Percentiles rank a stretch among this genome's conserved stretches.
phyloP scores from a whole-genome alignment of 2,797 vertebrate species.

The Protosalanx chinensis region DNA sequence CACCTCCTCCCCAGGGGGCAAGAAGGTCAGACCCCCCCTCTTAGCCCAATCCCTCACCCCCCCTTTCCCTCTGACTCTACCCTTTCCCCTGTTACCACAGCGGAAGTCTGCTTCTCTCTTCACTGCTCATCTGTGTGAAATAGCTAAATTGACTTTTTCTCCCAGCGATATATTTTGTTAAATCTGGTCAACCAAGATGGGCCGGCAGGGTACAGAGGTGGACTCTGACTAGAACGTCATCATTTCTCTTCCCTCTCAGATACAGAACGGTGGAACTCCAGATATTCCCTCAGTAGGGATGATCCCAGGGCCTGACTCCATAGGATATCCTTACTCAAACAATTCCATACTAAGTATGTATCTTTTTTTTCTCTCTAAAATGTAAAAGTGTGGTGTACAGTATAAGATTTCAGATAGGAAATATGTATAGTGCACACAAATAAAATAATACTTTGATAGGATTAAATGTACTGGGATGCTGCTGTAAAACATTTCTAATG shows the following conservation, averaged over 20 bases:
- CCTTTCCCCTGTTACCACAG: neutral
- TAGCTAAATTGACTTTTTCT: neutral
- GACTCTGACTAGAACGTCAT: neutral
- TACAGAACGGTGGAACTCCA: constrained; percentile 90
- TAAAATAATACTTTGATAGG: neutral
- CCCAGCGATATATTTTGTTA: neutral
- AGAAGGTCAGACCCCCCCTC: constrained; percentile 79
- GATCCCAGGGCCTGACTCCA: constrained; percentile 85
- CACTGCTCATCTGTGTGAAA: neutral
- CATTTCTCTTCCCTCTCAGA: constrained; percentile 61
- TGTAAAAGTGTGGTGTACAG: neutral
- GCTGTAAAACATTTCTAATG: too few species aligned
- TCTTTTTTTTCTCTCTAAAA: neutral
- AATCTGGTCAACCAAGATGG: neutral
- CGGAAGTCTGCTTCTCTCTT: constrained; percentile 3
- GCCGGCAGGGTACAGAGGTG: neutral
- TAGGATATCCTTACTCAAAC: constrained; percentile 92
- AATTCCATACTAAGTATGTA: constrained; percentile 93
- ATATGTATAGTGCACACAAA: neutral
- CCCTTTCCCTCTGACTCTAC: too few species aligned
- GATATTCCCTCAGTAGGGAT: constrained; percentile 86
- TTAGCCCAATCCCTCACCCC: neutral
- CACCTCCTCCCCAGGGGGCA: constrained; percentile 89
- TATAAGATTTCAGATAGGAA: neutral
- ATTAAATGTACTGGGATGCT: neutral